phyloP scores from a whole-genome alignment of 2,797 vertebrate species.

The Myotis planiceps region DNA sequence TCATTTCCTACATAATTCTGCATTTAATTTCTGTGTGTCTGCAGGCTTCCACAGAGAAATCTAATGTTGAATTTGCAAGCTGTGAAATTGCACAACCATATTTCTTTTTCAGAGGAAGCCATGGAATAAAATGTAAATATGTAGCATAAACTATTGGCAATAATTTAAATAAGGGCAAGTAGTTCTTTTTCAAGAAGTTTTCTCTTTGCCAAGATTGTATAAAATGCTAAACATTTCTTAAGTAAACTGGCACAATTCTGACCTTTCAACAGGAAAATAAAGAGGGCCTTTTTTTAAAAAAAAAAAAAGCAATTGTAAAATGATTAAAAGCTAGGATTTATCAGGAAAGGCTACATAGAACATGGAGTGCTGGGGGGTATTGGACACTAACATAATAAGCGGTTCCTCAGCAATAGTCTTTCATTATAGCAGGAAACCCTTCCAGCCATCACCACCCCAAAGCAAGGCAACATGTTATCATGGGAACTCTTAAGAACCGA shows the following conservation, averaged over 20 bases:
- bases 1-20: conserved; percentile 79
- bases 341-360: neutral
- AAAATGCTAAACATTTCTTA: neutral
- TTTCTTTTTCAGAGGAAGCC: conserved; percentile 75
- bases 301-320: conserved; percentile 32
- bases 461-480: neutral
- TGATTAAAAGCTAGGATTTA: conserved; percentile 6
- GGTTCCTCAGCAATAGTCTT: neutral
- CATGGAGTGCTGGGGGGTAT: neutral
- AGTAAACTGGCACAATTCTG: neutral
- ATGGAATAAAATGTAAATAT: conserved; percentile 63
- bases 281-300: neutral
- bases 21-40: conserved; percentile 80
- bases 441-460: neutral
- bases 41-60: conserved; percentile 73
- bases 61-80: conserved; percentile 68
- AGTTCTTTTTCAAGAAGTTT: neutral
- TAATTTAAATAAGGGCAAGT: neutral
- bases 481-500: neutral
- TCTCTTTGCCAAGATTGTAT: neutral
- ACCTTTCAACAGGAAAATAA: neutral
- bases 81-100: conserved; percentile 32
- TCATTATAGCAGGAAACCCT: neutral
- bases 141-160: conserved; percentile 43
- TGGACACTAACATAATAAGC: neutral